Percentiles rank a stretch among this genome's conserved stretches.
These are phyloP conservation scores for Apantesis nais DNA, from an alignment of 2,888 invertebrate species.

Conservation along the genomic window DNA sequence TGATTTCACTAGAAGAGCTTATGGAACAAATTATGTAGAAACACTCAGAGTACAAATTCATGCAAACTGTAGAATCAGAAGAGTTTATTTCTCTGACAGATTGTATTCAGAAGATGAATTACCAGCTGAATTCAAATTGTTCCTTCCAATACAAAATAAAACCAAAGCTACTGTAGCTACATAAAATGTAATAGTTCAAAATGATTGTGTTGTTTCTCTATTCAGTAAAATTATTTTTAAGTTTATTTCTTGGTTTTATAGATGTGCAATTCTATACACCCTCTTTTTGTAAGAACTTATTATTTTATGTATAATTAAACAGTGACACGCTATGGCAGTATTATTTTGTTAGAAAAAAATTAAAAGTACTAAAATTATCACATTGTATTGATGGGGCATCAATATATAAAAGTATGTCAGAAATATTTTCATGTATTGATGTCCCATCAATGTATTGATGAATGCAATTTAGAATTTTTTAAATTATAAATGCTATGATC, in stretches of 20 bases:
- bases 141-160: slow-evolving; percentile 95
- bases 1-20: slow-evolving; percentile 96
- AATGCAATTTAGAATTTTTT: neutral
- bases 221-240: slow-evolving; percentile 72
- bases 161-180: slow-evolving; percentile 84
- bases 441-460: neutral
- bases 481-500: neutral
- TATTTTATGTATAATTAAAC: slow-evolving; percentile 26
- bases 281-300: slow-evolving; percentile 34
- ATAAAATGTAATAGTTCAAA: slow-evolving; percentile 56
- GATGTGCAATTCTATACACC: slow-evolving; percentile 56
- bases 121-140: slow-evolving; percentile 97
- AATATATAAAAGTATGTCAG: neutral
- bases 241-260: slow-evolving; percentile 63
- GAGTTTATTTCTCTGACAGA: slow-evolving; percentile 96
- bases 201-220: slow-evolving; percentile 44
- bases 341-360: neutral
- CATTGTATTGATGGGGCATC: neutral
- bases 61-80: slow-evolving; percentile 96
- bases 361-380: neutral
- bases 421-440: no score
- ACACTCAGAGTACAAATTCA: slow-evolving; percentile 96
- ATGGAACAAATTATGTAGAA: slow-evolving; percentile 98
- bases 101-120: slow-evolving; percentile 97
- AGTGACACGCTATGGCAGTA: slow-evolving; percentile 7